Percentiles rank a stretch among this genome's conserved stretches.
Evolutionary conservation across 2,888 invertebrate species (phyloP).

Genomic region (Catocala sponsa): DNA sequence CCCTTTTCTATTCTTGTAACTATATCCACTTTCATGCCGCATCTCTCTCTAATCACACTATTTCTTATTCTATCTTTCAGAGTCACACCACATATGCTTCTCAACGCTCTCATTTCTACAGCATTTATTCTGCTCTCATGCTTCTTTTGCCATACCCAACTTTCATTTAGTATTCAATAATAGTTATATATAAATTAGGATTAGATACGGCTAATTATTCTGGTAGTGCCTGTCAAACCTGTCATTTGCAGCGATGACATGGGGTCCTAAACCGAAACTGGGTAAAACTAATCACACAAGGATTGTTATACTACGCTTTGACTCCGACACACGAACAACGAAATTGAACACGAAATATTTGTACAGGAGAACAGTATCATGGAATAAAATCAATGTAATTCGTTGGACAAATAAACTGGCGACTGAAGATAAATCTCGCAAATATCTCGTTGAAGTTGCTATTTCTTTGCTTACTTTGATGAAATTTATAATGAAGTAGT

Average conservation of each 20-base stretch:
- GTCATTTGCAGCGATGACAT: conserved; percentile 31
- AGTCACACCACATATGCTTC: no score
- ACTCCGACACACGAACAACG: not conserved
- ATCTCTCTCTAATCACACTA: no score
- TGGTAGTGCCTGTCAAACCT: conserved; percentile 18
- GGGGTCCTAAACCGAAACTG: conserved; percentile 24
- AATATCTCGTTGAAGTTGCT: conserved; percentile 13
- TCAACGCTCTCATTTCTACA: no score
- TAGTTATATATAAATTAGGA: not conserved
- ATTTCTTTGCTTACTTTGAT: not conserved
- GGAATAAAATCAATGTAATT: not conserved
- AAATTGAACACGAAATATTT: not conserved
- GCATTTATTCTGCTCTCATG: no score
- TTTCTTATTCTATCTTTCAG: no score
- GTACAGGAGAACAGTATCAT: not conserved
- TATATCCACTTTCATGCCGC: no score
- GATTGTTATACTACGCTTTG: not conserved
- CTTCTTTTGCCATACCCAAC: no score
- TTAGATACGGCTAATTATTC: conserved; percentile 12
- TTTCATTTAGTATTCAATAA: not conserved
- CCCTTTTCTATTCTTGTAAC: no score
- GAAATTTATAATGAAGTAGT: conserved; percentile 8
- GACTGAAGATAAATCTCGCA: not conserved
- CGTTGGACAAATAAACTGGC: not conserved
- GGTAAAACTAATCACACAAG: conserved; percentile 24